phyloP scores from a whole-genome alignment of 2,888 invertebrate species.

The Xylophagus ater region DNA sequence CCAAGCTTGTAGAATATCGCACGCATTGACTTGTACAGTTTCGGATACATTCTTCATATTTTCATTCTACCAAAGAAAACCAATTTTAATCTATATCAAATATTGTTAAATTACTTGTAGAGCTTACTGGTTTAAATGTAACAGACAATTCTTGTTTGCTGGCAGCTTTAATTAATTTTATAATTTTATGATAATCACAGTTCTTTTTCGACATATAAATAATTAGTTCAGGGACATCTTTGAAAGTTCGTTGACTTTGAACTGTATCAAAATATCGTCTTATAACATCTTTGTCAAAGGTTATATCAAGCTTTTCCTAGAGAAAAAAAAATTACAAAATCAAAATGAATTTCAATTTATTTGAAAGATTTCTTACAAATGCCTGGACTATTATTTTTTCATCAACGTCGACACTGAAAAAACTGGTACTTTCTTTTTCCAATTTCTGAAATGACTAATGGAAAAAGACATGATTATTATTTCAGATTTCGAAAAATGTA shows the following conservation, averaged over 20 bases:
- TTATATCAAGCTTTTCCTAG: conserved; percentile 32
- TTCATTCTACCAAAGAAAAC: conserved; percentile 20
- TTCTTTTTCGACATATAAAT: conserved; percentile 32
- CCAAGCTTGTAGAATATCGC: conserved; percentile 34
- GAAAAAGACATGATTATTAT: not conserved
- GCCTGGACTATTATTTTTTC: conserved; percentile 35
- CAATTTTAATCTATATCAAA: not conserved
- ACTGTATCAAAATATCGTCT: conserved; percentile 17
- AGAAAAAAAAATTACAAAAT: conserved; percentile 7
- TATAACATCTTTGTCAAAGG: conserved; percentile 31
- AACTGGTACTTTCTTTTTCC: conserved; percentile 25
- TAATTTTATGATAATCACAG: conserved; percentile 33
- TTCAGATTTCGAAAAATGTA: not conserved
- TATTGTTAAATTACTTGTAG: not conserved
- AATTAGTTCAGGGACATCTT: conserved; percentile 23
- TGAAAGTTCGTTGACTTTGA: conserved; percentile 3
- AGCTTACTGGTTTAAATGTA: conserved; percentile 30
- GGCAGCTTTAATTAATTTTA: conserved; percentile 29
- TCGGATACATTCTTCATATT: conserved; percentile 20
- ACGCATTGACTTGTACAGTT: conserved; percentile 29
- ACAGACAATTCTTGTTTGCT: conserved; percentile 29
- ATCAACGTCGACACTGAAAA: conserved; percentile 31
- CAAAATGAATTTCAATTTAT: not conserved
- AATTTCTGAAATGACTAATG: conserved; percentile 5
- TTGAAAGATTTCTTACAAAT: conserved; percentile 24